phyloP scores from a whole-genome alignment of 2,113 vertebrate genomes.

The Hepsetus odoe region DNA sequence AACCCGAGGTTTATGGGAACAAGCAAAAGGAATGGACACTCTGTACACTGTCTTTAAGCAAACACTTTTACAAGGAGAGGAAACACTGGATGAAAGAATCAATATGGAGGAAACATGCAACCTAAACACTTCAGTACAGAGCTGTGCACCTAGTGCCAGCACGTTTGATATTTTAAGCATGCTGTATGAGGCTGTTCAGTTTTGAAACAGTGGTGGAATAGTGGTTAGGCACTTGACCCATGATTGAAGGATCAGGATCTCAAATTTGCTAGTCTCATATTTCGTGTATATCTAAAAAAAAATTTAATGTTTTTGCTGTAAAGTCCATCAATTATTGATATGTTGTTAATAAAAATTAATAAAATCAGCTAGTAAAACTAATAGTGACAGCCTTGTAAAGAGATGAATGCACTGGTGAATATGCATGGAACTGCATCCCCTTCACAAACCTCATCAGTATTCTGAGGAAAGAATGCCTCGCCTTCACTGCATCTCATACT shows the following conservation, averaged over 20 bases:
- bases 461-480: not conserved
- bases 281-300: no score
- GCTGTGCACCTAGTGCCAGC: no score
- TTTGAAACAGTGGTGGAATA: no score
- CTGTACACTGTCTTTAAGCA: not conserved
- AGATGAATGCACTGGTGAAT: not conserved
- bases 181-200: not conserved
- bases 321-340: no score
- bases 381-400: not conserved
- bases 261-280: no score
- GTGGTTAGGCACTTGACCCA: no score
- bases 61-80: not conserved
- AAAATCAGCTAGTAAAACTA: not conserved
- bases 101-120: not conserved
- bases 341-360: no score
- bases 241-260: no score
- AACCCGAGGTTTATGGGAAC: constrained; percentile 4
- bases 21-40: not conserved
- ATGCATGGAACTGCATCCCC: not conserved
- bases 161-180: not conserved
- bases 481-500: not conserved
- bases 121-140: not conserved
- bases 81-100: constrained; percentile 1
- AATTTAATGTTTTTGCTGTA: no score
- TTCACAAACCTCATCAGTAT: constrained; percentile 20